Conservation (phyloP, 2,888 invertebrate species). For the Drosophila ezoana region DNA sequence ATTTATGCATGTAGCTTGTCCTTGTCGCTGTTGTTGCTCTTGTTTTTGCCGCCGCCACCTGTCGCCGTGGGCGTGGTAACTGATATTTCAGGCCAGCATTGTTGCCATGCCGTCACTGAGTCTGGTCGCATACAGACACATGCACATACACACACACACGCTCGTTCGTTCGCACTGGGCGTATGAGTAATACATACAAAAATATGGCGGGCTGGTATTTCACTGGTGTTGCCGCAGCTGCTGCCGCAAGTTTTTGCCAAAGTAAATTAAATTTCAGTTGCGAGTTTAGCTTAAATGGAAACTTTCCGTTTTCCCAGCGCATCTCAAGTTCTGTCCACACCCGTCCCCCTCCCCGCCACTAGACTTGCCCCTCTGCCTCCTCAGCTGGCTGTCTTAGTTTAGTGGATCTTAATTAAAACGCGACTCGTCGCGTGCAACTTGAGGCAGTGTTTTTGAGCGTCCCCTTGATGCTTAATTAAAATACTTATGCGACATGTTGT, state of each 20-base stretch:
- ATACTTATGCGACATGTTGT: conserved; percentile 79
- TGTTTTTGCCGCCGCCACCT: conserved; percentile 57
- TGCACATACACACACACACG: conserved; percentile 13
- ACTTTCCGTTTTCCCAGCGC: conserved; percentile 58
- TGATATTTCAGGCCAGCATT: conserved; percentile 59
- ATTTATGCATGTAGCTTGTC: conserved; percentile 17
- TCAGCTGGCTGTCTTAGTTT: conserved; percentile 54
- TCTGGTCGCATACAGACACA: conserved; percentile 23
- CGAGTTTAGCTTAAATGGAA: conserved; percentile 75
- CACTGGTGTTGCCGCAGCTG: conserved; percentile 58
- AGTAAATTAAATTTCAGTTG: conserved; percentile 73
- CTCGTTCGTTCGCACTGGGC: conserved; percentile 15
- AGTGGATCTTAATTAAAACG: conserved; percentile 75
- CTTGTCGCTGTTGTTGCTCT: conserved; percentile 27
- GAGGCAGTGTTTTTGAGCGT: conserved; percentile 62
- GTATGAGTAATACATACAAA: conserved; percentile 55
- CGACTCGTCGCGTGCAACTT: conserved; percentile 61
- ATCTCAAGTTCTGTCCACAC: conserved; percentile 27
- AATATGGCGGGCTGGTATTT: conserved; percentile 27
- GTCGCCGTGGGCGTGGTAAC: conserved; percentile 66
- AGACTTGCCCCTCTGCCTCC: not conserved
- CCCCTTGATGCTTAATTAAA: conserved; percentile 79
- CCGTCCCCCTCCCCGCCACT: not conserved
- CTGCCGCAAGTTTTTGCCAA: conserved; percentile 70
- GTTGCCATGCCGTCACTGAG: conserved; percentile 14